phyloP scores from a whole-genome alignment of 2,797 vertebrate genomes.

The Manis pentadactyla region DNA sequence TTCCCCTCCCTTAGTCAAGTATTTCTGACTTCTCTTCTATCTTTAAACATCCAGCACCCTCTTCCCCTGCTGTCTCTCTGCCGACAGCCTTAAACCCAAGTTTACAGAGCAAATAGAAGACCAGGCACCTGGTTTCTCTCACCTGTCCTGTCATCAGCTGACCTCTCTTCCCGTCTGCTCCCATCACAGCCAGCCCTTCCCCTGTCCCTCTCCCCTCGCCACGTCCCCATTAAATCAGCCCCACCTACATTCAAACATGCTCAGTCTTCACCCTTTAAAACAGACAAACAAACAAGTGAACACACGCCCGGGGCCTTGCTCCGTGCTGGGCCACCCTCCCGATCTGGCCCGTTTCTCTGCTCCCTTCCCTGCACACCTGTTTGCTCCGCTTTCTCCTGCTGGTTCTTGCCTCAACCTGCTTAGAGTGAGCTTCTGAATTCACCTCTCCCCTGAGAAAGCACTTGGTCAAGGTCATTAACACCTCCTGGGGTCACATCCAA shows the following conservation, averaged over 20 bases:
- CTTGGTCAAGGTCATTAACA: not conserved
- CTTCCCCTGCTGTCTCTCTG: not conserved
- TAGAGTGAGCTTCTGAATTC: not conserved
- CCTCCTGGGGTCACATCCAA: not conserved
- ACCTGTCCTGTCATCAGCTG: not conserved
- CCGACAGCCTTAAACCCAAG: not conserved
- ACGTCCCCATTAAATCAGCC: not conserved
- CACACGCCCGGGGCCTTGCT: not conserved
- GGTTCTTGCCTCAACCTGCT: not conserved
- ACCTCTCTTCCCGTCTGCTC: not conserved
- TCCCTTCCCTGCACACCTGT: fast-evolving
- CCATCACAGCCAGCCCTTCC: not conserved
- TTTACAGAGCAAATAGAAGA: not conserved
- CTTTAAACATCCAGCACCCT: not conserved
- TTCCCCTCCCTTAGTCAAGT: not conserved
- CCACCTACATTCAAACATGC: not conserved
- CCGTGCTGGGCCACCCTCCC: not conserved
- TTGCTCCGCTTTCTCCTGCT: not conserved
- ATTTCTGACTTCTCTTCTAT: not conserved
- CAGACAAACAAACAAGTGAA: not conserved
- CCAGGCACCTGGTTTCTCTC: not conserved
- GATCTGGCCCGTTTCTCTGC: too few relatives aligned
- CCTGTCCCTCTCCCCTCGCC: not conserved
- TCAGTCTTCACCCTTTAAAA: not conserved
- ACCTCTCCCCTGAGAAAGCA: not conserved